These are phyloP conservation scores for Discoglossus pictus DNA, from an alignment of 2,797 vertebrate species.

Conservation along the genomic window DNA sequence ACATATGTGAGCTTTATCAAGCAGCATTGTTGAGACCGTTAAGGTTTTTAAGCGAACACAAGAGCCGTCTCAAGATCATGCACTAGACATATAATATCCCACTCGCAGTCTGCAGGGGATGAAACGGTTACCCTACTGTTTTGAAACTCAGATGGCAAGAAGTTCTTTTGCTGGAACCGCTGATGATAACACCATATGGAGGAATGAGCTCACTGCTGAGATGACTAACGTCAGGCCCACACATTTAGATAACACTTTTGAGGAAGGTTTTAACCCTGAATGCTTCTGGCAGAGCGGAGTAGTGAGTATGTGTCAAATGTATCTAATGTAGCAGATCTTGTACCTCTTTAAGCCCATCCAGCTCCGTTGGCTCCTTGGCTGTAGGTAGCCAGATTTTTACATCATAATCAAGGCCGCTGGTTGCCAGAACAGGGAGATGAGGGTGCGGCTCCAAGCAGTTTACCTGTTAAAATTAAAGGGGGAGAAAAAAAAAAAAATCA, in stretches of 20 bases:
- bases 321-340: no score
- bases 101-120: neutral
- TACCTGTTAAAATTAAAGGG: constrained; percentile 76
- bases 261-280: constrained; percentile 1
- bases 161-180: neutral
- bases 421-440: constrained; percentile 89
- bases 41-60: no score
- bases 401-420: constrained; percentile 93
- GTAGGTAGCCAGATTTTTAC: constrained; percentile 96
- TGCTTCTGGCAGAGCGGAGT: rapidly evolving
- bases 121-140: constrained; percentile 8
- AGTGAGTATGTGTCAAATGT: no score
- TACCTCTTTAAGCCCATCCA: constrained; percentile 89
- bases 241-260: constrained; percentile 5
- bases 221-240: constrained; percentile 38
- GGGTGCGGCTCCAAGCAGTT: constrained; percentile 96
- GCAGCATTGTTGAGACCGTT: no score
- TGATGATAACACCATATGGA: constrained; percentile 37
- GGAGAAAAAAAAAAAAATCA: neutral
- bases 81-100: no score
- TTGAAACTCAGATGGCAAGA: neutral
- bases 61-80: no score
- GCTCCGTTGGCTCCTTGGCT: constrained; percentile 81
- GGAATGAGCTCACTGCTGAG: constrained; percentile 28
- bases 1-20: no score